Evolutionary conservation across 2,888 invertebrate genomes (phyloP), one percentile per base, ranked within the genome.

Genomic region (Drosophila helvetica): DNA sequence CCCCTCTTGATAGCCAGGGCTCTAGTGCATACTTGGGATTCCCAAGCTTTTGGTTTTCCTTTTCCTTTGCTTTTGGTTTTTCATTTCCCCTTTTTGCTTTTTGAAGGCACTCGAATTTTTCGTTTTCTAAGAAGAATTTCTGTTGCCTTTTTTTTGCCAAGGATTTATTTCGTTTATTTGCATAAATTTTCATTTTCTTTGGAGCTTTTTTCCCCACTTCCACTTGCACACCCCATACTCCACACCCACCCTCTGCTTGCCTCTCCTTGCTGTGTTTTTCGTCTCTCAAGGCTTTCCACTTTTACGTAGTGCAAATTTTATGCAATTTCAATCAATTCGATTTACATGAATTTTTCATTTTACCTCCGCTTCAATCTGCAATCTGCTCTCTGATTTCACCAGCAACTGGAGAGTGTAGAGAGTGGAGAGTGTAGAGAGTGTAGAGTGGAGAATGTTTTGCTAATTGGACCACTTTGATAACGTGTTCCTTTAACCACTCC

Each of bases 311-410:
- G 78, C 60, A 82, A 75, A 78, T 77, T 80, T 80, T 75, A 77
- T 82, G 86, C 85, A 86, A 79, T 79, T 86, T 78, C 87, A 85
- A 88, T 88, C 86, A 88, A 87, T 86, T 87, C 77, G 80, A 87
- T 88, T 87, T 88, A 70, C 76, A 81, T 87, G 78, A 57, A 86
- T 86, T 75, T 87, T 79, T 79, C 66, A 82, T 62, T 76, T 70
- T 19, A 15, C n/a, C 52, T 25, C 58, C 10, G 38, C 65, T 66
- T 47, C 43, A 62, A 55, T 62, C 47, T 54, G 22, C 38, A n/a
- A 38, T 51, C 56, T 45, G 53, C 45, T 27, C 53, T 56, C 52
- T 61, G 59, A 57, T 68, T 71, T 62, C 48, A 42, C 50, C 27
- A 38, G 7, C 38, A 7, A 15, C 38, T 7, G 25, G 25, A 47